Conservation (phyloP, 1,140 invertebrate genomes). For the Leptinotarsa texana region DNA sequence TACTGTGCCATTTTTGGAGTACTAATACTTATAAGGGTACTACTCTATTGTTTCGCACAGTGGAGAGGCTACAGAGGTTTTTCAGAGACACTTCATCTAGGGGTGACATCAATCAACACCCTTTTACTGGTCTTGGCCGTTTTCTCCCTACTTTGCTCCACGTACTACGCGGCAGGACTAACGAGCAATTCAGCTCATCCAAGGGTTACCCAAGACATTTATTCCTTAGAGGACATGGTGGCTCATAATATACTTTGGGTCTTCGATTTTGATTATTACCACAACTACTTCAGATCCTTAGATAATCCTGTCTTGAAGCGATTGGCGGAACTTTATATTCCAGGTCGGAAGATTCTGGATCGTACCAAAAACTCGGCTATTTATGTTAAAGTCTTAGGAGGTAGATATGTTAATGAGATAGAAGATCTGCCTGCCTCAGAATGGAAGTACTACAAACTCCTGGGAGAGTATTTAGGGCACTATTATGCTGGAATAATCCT, state of each 20-base stretch:
- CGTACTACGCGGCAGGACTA: conserved; percentile 4
- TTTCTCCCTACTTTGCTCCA: not conserved
- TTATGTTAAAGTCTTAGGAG: not conserved
- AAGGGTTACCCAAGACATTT: not conserved
- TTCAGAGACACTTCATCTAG: not conserved
- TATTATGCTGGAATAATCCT: not conserved
- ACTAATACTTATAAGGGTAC: not conserved
- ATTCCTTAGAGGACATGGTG: not conserved
- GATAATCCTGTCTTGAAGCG: not conserved
- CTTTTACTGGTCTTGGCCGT: not conserved
- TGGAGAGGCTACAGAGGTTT: not conserved
- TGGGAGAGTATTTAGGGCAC: not conserved
- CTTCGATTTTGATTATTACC: not conserved
- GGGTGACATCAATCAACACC: not conserved
- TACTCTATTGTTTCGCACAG: not conserved
- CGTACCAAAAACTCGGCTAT: not conserved
- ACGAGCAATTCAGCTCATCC: not conserved
- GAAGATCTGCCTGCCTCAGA: not conserved
- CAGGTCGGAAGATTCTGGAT: not conserved
- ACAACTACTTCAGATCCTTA: not conserved
- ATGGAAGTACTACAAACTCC: conserved; percentile 1
- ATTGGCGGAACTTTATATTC: not conserved
- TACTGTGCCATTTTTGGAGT: not conserved
- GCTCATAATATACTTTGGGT: not conserved
- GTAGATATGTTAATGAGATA: not conserved